Evolutionary conservation across 2,113 vertebrate species (phyloP).

Genomic region (Protobothrops flavoviridis): DNA sequence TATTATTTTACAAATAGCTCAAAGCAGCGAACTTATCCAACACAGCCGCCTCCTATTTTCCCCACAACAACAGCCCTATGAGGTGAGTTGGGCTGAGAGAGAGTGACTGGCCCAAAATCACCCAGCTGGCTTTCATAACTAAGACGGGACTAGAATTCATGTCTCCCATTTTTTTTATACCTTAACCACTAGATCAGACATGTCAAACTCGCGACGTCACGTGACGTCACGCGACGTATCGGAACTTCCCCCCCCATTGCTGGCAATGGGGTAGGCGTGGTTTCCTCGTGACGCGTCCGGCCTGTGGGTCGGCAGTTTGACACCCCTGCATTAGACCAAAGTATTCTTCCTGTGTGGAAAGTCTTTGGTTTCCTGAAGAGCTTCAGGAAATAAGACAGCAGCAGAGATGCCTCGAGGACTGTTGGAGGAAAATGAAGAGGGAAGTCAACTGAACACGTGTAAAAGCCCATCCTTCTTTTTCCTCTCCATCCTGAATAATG

Average conservation of each 20-base stretch:
- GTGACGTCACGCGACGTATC: too few species aligned
- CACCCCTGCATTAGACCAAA: neutral
- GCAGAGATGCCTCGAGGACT: neutral
- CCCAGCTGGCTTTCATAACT: neutral
- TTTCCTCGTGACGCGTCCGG: too few species aligned
- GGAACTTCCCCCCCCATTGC: too few species aligned
- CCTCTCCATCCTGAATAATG: neutral
- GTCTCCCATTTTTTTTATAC: neutral
- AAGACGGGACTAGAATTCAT: neutral
- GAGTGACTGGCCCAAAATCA: neutral
- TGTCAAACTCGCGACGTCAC: too few species aligned
- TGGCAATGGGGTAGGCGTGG: too few species aligned
- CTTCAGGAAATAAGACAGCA: neutral
- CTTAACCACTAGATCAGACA: neutral
- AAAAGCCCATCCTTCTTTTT: neutral
- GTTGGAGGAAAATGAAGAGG: neutral
- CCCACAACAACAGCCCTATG: neutral
- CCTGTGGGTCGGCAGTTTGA: too few species aligned
- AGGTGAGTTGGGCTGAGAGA: neutral
- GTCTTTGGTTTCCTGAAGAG: neutral
- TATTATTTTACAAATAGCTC: neutral
- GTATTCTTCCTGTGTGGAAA: neutral
- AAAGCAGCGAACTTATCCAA: neutral
- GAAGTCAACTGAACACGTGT: neutral
- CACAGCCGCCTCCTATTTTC: neutral